These are phyloP conservation scores for Gastracanthus pulcherrimus DNA, from an alignment of 2,888 invertebrate genomes.

Conservation along the genomic window DNA sequence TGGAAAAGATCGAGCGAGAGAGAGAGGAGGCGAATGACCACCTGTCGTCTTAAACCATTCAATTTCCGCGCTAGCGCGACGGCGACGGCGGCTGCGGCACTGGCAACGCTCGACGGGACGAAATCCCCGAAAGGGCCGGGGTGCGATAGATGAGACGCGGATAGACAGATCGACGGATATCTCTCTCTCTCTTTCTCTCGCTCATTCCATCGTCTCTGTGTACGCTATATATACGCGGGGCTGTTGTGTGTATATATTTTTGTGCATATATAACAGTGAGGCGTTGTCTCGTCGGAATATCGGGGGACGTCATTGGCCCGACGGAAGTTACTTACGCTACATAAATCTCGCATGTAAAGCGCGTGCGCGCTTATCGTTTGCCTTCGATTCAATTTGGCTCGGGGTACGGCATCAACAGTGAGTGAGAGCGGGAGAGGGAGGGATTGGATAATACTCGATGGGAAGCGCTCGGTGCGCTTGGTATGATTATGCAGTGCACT, in stretches of 20 bases:
- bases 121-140: constrained; percentile 20
- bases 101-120: too few species aligned
- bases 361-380: constrained; percentile 45
- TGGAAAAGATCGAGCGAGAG: neutral
- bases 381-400: constrained; percentile 53
- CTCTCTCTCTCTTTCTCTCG: neutral
- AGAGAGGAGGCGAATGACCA: constrained; percentile 56
- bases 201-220: neutral
- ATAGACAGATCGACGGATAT: constrained; percentile 27
- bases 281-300: constrained; percentile 29
- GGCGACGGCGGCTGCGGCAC: neutral
- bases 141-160: constrained; percentile 36
- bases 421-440: too few species aligned
- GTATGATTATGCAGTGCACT: constrained; percentile 30
- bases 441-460: neutral
- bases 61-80: constrained; percentile 45
- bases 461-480: neutral
- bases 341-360: constrained; percentile 46
- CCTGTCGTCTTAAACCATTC: constrained; percentile 60
- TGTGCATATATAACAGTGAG: neutral
- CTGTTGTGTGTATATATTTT: neutral
- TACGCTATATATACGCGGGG: neutral
- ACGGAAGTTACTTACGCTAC: constrained; percentile 54
- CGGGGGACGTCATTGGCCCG: constrained; percentile 30
- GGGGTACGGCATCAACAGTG: neutral